These are phyloP conservation scores for Perognathus longimembris DNA, from an alignment of 2,113 vertebrate species.

Conservation along the genomic window DNA sequence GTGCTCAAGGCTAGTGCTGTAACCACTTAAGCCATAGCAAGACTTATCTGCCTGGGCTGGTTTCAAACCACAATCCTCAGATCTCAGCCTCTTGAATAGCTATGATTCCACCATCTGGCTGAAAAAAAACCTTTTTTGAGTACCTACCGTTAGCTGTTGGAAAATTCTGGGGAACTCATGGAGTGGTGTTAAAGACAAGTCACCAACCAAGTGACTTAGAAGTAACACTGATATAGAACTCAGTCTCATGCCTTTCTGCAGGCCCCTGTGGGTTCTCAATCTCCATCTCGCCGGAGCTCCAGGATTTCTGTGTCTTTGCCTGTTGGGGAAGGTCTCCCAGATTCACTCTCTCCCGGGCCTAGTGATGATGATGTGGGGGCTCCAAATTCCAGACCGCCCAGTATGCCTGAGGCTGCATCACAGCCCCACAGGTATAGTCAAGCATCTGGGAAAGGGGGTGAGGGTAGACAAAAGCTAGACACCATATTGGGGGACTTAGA, in stretches of 20 bases:
- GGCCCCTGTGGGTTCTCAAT: slow-evolving; percentile 22
- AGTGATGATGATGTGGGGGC: slow-evolving; percentile 57
- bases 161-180: background rate
- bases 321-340: slow-evolving; percentile 56
- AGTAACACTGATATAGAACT: background rate
- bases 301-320: slow-evolving; percentile 66
- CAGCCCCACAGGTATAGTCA: slow-evolving; percentile 65
- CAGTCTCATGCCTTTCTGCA: slow-evolving; percentile 50
- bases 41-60: no score
- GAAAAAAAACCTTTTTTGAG: slow-evolving; percentile 30
- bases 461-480: background rate
- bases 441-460: background rate
- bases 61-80: no score
- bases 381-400: slow-evolving; percentile 57
- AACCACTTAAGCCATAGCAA: no score
- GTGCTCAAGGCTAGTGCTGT: no score
- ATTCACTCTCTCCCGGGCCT: slow-evolving; percentile 59
- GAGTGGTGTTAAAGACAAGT: background rate
- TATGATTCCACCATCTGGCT: no score
- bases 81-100: no score
- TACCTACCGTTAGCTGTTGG: slow-evolving; percentile 3
- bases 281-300: slow-evolving; percentile 48
- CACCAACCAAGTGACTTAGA: slow-evolving; percentile 33
- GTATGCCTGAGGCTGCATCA: slow-evolving; percentile 45
- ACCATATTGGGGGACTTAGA: background rate